Evolutionary conservation across 2,888 invertebrate genomes (phyloP).

Genomic region (Aspidiotus destructor): DNA sequence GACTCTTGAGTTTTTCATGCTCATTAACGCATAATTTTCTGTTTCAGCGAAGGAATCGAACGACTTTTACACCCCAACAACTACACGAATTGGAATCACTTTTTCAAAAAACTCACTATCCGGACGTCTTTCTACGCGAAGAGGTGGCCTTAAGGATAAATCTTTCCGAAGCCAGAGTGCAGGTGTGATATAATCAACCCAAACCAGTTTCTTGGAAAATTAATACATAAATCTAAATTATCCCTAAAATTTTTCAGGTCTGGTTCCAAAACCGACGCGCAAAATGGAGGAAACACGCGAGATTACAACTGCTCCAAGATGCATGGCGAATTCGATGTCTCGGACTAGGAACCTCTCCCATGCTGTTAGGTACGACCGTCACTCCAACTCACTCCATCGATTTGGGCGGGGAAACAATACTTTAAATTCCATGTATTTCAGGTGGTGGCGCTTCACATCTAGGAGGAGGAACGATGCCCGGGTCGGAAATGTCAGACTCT

Average conservation of each 20-base stretch:
- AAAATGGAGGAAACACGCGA: slow-evolving; percentile 83
- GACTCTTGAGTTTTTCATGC: too few species aligned
- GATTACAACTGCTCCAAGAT: slow-evolving; percentile 74
- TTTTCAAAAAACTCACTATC: slow-evolving; percentile 90
- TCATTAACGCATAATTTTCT: too few species aligned
- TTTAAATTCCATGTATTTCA: background rate
- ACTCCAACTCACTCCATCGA: background rate
- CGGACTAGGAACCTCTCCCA: slow-evolving; percentile 55
- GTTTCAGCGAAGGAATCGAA: slow-evolving; percentile 71
- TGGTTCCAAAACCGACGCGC: slow-evolving; percentile 88
- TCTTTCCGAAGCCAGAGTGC: slow-evolving; percentile 84
- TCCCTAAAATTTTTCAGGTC: slow-evolving; percentile 49
- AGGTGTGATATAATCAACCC: slow-evolving; percentile 48
- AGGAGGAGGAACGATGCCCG: slow-evolving; percentile 15
- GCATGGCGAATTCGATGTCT: slow-evolving; percentile 85
- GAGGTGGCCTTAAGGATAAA: slow-evolving; percentile 85
- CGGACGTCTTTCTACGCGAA: slow-evolving; percentile 78
- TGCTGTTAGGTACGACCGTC: slow-evolving; percentile 47
- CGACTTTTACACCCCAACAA: slow-evolving; percentile 90
- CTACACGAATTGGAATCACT: slow-evolving; percentile 80
- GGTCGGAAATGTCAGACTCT: slow-evolving; percentile 21
- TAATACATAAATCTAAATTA: too few species aligned
- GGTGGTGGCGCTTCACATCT: slow-evolving; percentile 23
- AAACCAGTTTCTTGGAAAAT: background rate
- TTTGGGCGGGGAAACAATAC: background rate